These are phyloP conservation scores for Prenolepis imparis DNA, from an alignment of 2,888 invertebrate genomes.

Conservation along the genomic window DNA sequence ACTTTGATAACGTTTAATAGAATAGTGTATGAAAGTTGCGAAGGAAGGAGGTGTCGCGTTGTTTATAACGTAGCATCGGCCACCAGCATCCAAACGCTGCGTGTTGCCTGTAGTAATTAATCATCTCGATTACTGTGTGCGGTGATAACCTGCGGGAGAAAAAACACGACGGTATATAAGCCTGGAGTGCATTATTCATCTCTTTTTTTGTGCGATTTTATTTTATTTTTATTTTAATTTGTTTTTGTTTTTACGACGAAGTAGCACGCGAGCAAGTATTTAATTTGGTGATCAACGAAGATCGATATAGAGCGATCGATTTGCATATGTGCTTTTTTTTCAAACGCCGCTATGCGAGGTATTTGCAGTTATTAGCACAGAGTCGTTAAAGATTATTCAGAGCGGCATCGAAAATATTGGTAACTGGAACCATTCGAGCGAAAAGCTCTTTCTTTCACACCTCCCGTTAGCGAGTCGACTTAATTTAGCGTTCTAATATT, in stretches of 20 bases:
- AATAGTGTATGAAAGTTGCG: constrained; percentile 73
- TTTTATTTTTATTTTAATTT: constrained; percentile 8
- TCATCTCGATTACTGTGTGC: constrained; percentile 56
- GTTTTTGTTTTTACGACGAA: neutral
- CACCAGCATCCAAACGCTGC: constrained; percentile 56
- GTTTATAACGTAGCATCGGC: constrained; percentile 71
- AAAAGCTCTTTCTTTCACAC: constrained; percentile 13
- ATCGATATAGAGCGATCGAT: constrained; percentile 14
- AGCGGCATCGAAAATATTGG: constrained; percentile 31
- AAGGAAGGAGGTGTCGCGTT: constrained; percentile 66
- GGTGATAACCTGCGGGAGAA: constrained; percentile 21
- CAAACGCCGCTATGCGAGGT: constrained; percentile 1
- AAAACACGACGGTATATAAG: constrained; percentile 33
- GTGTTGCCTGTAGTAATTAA: constrained; percentile 60
- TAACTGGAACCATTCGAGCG: constrained; percentile 9
- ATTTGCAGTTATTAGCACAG: constrained; percentile 35
- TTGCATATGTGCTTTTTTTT: neutral
- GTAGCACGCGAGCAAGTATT: constrained; percentile 4
- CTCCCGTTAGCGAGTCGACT: neutral
- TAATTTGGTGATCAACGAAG: constrained; percentile 14
- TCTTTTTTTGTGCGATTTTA: neutral
- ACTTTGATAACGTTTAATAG: constrained; percentile 83
- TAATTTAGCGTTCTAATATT: constrained; percentile 10
- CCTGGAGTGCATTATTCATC: constrained; percentile 33
- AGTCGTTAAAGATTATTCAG: constrained; percentile 44